Base-by-base conservation (phyloP, 92 coral and sea anemone genomes). In the Epizoanthus rinbou region DNA sequence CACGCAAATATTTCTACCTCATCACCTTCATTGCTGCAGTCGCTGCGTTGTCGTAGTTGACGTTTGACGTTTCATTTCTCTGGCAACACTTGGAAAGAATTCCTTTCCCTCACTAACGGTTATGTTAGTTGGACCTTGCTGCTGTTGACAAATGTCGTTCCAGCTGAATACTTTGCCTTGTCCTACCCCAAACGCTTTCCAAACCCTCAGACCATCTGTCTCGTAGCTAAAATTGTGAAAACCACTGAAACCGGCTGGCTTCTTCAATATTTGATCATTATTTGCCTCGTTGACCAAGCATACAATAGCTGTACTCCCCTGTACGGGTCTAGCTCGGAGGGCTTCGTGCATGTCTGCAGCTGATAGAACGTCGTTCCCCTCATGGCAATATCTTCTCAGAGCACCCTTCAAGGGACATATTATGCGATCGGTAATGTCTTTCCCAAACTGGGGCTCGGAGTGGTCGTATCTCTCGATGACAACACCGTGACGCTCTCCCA, bases 171-270 rank as follows among this genome's bases (percentile, higher is more conserved):
- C 19, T 67, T 81, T 86, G 35, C 86, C 85, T 3, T 67, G 31
- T 15, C 89, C 89, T 24, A 79, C 75, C 60, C 78, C 84, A 54
- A 54, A 86, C 2, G 80, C 84, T 54, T 79, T 85, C 88, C 88
- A 85, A 0, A 62, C 58, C 18, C 85, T 80, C 16, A 85, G n/a
- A 9, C 88, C 88, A 21, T 57, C 75, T 8, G 68, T 6, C 39
- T 79, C 74, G 76, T 64, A 85, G 16, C 62, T 16, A 25, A 68
- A 67, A 59, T 33, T 81, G 64, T 81, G 85, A 2, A 64, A 81
- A 11, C 16, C 28, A 23, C 65, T 45, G 28, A 33, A 81, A 22
- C 65, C 62, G 50, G 65, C 7, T 16, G 22, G 60, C 8, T 41
- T 41, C 45, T 41, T 41, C 8, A 41, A 6, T 0, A 4, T 4